These are phyloP conservation scores for Mechanitis mazaeus DNA, from an alignment of 2,888 invertebrate genomes.

Conservation along the genomic window DNA sequence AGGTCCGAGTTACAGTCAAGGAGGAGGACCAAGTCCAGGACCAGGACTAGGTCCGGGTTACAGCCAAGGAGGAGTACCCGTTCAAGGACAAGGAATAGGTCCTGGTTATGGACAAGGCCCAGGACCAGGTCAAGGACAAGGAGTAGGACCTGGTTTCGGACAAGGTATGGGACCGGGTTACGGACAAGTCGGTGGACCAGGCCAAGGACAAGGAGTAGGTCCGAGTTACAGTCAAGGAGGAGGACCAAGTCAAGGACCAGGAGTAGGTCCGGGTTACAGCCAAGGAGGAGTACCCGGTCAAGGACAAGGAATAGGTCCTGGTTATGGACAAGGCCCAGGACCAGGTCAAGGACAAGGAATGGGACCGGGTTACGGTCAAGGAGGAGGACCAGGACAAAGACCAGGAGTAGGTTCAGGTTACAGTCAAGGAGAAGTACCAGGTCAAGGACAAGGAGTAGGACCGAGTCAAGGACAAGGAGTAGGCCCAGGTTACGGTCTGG, in stretches of 20 bases:
- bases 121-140: constrained; percentile 44
- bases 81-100: constrained; percentile 46
- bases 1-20: constrained; percentile 32
- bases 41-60: constrained; percentile 48
- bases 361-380: constrained; percentile 40
- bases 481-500: constrained; percentile 24
- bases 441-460: constrained; percentile 23
- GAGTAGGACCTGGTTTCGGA: constrained; percentile 55
- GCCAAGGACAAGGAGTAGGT: constrained; percentile 46
- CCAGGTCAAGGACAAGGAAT: constrained; percentile 33
- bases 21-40: constrained; percentile 42
- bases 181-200: constrained; percentile 46
- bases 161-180: constrained; percentile 49
- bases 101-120: constrained; percentile 59
- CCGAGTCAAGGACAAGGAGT: constrained; percentile 40
- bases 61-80: constrained; percentile 43
- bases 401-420: constrained; percentile 48
- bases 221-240: constrained; percentile 33
- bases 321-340: constrained; percentile 21
- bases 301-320: constrained; percentile 48
- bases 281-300: constrained; percentile 36
- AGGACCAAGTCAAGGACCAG: constrained; percentile 49
- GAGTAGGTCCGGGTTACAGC: constrained; percentile 41
- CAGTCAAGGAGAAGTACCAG: constrained; percentile 46
- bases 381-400: constrained; percentile 56